These are phyloP conservation scores for Odobenus rosmarus DNA, from an alignment of 2,113 vertebrate genomes.

Conservation along the genomic window DNA sequence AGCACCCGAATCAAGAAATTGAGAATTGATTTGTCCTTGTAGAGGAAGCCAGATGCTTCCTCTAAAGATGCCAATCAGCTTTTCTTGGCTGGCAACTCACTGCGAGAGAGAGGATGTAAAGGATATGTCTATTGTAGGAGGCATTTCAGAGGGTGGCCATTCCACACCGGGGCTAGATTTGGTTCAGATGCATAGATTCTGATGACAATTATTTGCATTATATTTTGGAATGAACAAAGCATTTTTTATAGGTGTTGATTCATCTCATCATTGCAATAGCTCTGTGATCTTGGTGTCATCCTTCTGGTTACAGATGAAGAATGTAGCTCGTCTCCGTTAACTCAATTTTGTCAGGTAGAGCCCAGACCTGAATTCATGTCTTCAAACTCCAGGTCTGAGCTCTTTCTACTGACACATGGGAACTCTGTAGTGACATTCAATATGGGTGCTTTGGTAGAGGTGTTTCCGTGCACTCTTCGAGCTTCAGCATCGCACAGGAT, in stretches of 20 bases:
- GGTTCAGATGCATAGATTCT: slow-evolving; percentile 24
- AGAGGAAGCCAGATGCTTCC: neutral
- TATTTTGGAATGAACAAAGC: slow-evolving; percentile 23
- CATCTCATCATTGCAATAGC: neutral
- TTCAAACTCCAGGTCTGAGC: neutral
- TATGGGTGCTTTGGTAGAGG: neutral
- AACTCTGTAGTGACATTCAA: neutral
- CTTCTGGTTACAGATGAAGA: slow-evolving; percentile 10
- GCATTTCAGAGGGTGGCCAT: neutral
- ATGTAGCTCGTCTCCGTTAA: neutral
- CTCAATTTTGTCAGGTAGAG: neutral
- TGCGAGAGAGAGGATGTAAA: neutral
- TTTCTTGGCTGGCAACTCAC: neutral
- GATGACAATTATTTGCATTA: neutral
- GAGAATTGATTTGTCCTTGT: neutral
- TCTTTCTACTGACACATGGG: neutral
- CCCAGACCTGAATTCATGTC: neutral
- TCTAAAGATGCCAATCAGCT: neutral
- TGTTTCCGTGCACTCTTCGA: neutral
- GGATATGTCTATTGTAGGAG: neutral
- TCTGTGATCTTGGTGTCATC: neutral
- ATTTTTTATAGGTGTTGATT: neutral
- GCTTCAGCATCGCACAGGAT: neutral
- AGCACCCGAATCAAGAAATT: neutral
- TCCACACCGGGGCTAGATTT: neutral